Evolutionary conservation across 92 coral and sea anemone genomes (phyloP), one percentile per base, ranked within the genome.

Genomic region (Epizoanthus illoricatus): DNA sequence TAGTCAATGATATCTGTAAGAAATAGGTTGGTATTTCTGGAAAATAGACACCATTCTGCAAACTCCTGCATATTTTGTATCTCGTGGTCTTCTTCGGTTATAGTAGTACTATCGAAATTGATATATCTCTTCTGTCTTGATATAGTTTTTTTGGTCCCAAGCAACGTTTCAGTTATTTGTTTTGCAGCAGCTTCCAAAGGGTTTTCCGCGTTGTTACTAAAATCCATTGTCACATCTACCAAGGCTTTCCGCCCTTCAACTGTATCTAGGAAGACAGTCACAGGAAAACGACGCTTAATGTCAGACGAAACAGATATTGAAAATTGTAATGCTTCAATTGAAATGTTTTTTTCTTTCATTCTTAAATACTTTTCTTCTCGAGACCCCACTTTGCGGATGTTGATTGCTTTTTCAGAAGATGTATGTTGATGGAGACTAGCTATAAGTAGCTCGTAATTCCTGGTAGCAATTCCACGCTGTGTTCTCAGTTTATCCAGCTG

Each of bases 161-260:
- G 73, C 36, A 87, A 60, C 6, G 42, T 43, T 18, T 67, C 62
- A 49, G 89, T 55, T 10, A 89, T 66, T 12, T 52, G 73, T 71
- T 69, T 83, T 4, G 92, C 79, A 12, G 94, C 85, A 8, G 47
- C 43, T 5, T 24, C 54, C 33, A 91, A 4, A 16, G 92, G 88
- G 40, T 43, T 61, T 2, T 91, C n/a, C n/a, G n/a, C 28, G 47
- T 70, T 68, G 3, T 70, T 79, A 42, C 45, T 42, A 69, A 91
- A 88, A 40, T 91, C 88, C 81, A 91, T 80, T 5, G 84, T 45
- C 69, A 88, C 79, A 33, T 86, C 82, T 18, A 88, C 60, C 12
- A 17, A 21, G 60, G 79, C 49, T 28, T 65, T 57, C 3, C 19
- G 23, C 0, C 91, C 88, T 42, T 75, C 73, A 18, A 33, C 45